Base-by-base conservation (phyloP, 2,888 invertebrate species). In the Sisyra nigra region DNA sequence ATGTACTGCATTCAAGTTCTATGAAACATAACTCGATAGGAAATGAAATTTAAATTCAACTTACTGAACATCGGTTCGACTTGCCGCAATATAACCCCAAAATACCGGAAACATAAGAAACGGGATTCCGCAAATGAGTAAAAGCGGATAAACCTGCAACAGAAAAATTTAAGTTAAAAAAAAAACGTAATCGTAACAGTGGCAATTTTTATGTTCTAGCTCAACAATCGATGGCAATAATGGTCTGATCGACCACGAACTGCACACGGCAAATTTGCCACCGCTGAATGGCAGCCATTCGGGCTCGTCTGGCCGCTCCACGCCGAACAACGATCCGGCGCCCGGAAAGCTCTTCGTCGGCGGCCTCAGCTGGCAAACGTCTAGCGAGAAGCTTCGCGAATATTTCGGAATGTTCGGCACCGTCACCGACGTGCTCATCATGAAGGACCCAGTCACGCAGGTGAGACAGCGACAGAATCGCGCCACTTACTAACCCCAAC, bases 391-490 rank as follows among this genome's bases (percentile, higher is more conserved):
- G 62, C 74, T 91, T n/a, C 70, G 85, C 54, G 88, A 89, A 55
- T 91, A 91, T 64, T 91, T 91, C 54, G 83, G 85, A 44, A 86
- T 88, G 81, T 91, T 88, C 55, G 91, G 91, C 45, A 80, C 82
- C 4, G 88, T 91, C 50, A 84, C 87, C 29, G 89, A 91, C 60
- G 89, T 91, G 44, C 75, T 89, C 48, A 89, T 91, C 56, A 89
- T 91, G 89, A 89, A 89, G 68, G 89, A 91, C 63, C 89, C 89
- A 1, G 82, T 88, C 32, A 89, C 89, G 50, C 88, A 88, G 84
- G 89, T 89, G 68, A 66, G 65, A 53, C 30, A 32, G 10, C 40
- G 38, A 38, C 31, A 31, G 42, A 37, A 24, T 44, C 18, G n/a
- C 7, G 18, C 9, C 42, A 11, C 17, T 11, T 29, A n/a, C 40